phyloP scores from a whole-genome alignment of 2,888 invertebrate species.

The Cantharis rufa region DNA sequence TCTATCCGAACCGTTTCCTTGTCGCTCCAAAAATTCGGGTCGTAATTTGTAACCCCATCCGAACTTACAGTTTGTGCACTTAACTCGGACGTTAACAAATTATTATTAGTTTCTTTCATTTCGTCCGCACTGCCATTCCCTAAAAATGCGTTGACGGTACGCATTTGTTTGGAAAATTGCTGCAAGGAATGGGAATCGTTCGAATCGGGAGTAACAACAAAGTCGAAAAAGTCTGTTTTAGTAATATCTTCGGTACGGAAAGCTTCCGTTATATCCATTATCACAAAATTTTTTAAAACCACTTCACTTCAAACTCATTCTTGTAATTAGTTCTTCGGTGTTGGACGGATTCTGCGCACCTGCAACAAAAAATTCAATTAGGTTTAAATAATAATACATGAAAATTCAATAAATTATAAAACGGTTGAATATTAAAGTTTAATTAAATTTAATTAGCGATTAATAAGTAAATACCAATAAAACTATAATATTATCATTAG shows the following conservation, averaged over 20 bases:
- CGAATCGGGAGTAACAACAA: constrained; percentile 80
- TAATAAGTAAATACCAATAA: background rate
- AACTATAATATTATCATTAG: background rate
- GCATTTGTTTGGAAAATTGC: constrained; percentile 71
- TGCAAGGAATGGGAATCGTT: constrained; percentile 64
- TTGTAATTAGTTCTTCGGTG: background rate
- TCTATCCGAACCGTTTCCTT: constrained; percentile 75
- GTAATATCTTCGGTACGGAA: constrained; percentile 80
- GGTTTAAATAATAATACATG: background rate
- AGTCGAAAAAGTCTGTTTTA: constrained; percentile 88
- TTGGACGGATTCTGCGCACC: constrained; percentile 9
- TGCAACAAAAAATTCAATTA: background rate
- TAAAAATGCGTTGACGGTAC: constrained; percentile 69
- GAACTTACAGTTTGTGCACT: constrained; percentile 56
- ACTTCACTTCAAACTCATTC: background rate
- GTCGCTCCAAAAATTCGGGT: constrained; percentile 67
- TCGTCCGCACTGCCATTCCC: constrained; percentile 59
- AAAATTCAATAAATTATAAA: background rate
- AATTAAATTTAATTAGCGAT: background rate
- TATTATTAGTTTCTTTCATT: constrained; percentile 63
- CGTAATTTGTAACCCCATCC: constrained; percentile 54
- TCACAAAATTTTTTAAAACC: constrained; percentile 51
- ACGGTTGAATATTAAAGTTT: background rate
- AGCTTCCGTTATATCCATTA: constrained; percentile 84
- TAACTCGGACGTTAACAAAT: constrained; percentile 47